Conservation (phyloP, 2,888 invertebrate genomes). For the Lordiphosa andalusiaca region DNA sequence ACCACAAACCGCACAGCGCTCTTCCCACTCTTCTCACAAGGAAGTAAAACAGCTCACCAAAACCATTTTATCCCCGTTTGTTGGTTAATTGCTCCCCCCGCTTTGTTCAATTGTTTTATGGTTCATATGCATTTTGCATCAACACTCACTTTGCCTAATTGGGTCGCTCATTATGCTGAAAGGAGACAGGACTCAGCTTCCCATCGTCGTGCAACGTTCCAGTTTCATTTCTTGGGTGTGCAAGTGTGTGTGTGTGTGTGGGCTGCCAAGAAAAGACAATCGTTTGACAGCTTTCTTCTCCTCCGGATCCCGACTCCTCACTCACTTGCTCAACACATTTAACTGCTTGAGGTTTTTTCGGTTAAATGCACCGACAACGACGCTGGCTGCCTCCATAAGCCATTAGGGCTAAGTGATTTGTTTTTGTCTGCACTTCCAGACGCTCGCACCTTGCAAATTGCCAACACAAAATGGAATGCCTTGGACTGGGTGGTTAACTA, state of each 20-base stretch:
- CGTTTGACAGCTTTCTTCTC: conserved; percentile 61
- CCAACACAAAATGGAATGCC: conserved; percentile 21
- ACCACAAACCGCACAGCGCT: too few relatives aligned
- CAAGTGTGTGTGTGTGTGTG: conserved; percentile 8
- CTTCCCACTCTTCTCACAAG: too few relatives aligned
- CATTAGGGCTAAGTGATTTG: conserved; percentile 79
- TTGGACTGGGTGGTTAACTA: conserved; percentile 47
- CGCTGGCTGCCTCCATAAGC: conserved; percentile 63
- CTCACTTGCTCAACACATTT: conserved; percentile 32
- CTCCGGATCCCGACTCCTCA: conserved; percentile 4
- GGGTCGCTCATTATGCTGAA: conserved; percentile 76
- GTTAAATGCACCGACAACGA: conserved; percentile 62
- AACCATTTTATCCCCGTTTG: conserved; percentile 40
- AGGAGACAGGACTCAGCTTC: conserved; percentile 13
- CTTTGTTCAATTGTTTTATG: conserved; percentile 74
- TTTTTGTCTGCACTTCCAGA: conserved; percentile 55
- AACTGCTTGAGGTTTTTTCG: conserved; percentile 74
- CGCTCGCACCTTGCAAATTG: conserved; percentile 68
- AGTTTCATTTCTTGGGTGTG: conserved; percentile 40
- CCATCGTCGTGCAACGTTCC: conserved; percentile 57
- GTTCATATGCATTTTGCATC: conserved; percentile 68
- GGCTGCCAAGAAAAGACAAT: conserved; percentile 55
- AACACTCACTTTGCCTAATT: conserved; percentile 76
- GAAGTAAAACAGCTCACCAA: background rate
- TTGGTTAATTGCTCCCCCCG: conserved; percentile 58